Base-by-base conservation (phyloP, 2,797 vertebrate genomes). In the Dendrocincla fuliginosa region DNA sequence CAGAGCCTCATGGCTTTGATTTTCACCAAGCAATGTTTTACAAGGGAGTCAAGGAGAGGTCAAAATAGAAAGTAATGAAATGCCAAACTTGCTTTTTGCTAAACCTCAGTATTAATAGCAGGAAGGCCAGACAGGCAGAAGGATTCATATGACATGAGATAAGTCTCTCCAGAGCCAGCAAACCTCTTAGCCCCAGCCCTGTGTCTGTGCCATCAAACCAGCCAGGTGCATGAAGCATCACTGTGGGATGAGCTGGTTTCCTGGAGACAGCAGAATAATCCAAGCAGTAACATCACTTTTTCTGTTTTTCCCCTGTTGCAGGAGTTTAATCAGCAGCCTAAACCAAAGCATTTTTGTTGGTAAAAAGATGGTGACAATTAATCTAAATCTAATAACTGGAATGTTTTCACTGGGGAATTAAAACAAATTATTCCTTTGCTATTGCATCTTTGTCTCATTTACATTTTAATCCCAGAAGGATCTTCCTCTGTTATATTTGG, bases 381-480 rank as follows among this genome's bases (percentile, higher is more conserved):
- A 93, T 96, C 84, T 96, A 80, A 89, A 71, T 87, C 89, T 89
- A 95, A 96, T 96, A 96, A 93, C 67, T 30, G 53, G 20, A 82
- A 75, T 74, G 33, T 76, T 94, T 87, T 68, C 94, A 64, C 59
- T 47, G 14, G 89, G 87, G 95, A 93, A 87, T 96, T 94, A 53
- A 91, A 95, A 87, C 83, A 91, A 97, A 97, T 97, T 95, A 95
- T 91, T 94, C 93, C n/a, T 95, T 87, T 88, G 64, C 80, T 87
- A 5, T 77, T 83, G 80, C 89, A 88, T 95, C 88, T 87, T 93
- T 27, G 2, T 73, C 91, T 95, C 89, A 93, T 96, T 96, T 96
- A 70, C 91, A 93, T 97, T 87, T 96, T 91, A 96, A 93, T 96
- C 93, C 93, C 94, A 52, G 47, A 50, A 91, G 93, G 35, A 63